Evolutionary conservation across 1,140 invertebrate genomes (phyloP), one percentile per base, ranked within the genome.

Genomic region (Drosophila sp.): DNA sequence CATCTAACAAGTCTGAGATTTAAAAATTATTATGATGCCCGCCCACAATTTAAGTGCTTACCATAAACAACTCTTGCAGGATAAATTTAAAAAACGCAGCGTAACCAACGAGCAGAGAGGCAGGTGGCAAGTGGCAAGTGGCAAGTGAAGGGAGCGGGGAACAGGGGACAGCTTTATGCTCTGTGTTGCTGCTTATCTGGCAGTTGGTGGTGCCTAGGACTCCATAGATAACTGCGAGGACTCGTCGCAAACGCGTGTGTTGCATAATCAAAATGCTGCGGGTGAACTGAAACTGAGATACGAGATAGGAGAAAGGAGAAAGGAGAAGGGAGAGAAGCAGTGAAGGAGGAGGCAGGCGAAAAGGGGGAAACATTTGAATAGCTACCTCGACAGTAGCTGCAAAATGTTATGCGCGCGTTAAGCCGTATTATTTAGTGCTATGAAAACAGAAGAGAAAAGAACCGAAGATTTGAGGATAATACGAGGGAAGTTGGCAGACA

Each of bases 211-310:
- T 58, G 56, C 25, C 66, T 67, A 74, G 53, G 71, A 72, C 53
- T 72, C 16, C 40, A 62, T 61, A 70, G 82, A 87, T 89, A 86
- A 78, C 54, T 64, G 66, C 41, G 51, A 82, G 50, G 72, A 87
- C 75, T 86, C 78, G 66, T 76, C 64, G 71, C 64, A 56, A 72
- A 78, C 38, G 78, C 82, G 82, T 86, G 82, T 57, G 56, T 57
- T 57, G 82, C 72, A 86, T 86, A 86, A 86, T 86, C 75, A 86
- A 86, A 73, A 72, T 70, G 54, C 38, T 87, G 65, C 72, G 58
- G 65, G 65, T 56, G 32, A 36, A 40, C 13, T 40, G 25, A 16
- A 58, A 13, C 21, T 9, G 25, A 32, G 48, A 40, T 40, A 32
- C n/a, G n/a, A n/a, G n/a, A n/a, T n/a, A n/a, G n/a, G n/a, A n/a